Evolutionary conservation across 2,113 vertebrate species (phyloP), one percentile per base, ranked within the genome.

Genomic region (Pangasianodon hypophthalmus): DNA sequence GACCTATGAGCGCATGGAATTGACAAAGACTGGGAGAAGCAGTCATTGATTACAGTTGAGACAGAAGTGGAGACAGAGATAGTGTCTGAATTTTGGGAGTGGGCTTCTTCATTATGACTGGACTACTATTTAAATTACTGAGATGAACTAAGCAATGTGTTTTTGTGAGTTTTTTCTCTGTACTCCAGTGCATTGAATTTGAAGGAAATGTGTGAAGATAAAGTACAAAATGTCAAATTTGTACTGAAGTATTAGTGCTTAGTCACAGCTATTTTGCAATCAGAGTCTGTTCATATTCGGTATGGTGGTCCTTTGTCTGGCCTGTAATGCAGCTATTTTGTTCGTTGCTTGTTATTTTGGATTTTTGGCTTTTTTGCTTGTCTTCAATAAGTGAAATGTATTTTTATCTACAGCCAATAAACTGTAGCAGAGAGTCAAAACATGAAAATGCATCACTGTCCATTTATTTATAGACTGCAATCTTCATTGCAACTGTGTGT

Each of bases 21-120:
- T 85, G 52, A 89, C 67, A 89, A 60, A 89, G 67, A 77, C 82
- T 32, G 21, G 54, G 37, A 85, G 54, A 85, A 37, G 82, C 64
- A 44, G 37, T 24, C 3, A 9, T 37, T 84, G 52, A 88, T 67
- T 64, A 71, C 24, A 37, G 46, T 29, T 84, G 13, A 58, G 52
- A 75, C 29, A 89, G 54, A 73, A 10, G 52, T 44, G 69, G 32
- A 89, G 41, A 60, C 64, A 62, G 26, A 84, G 44, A 77, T 60
- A 21, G 29, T 16, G 24, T 41, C 32, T 67, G 60, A 50, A 52
- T 52, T 64, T 81, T 52, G 69, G 56, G 67, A 67, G 44, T 80
- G 41, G 73, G 41, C 58, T 82, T 67, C 67, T 54, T 64, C 21
- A 69, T 29, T 24, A 52, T n/a, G n/a, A 46, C 41, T 48, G 58